phyloP scores from a whole-genome alignment of 2,888 invertebrate genomes.

The Pyrochroa serraticornis region DNA sequence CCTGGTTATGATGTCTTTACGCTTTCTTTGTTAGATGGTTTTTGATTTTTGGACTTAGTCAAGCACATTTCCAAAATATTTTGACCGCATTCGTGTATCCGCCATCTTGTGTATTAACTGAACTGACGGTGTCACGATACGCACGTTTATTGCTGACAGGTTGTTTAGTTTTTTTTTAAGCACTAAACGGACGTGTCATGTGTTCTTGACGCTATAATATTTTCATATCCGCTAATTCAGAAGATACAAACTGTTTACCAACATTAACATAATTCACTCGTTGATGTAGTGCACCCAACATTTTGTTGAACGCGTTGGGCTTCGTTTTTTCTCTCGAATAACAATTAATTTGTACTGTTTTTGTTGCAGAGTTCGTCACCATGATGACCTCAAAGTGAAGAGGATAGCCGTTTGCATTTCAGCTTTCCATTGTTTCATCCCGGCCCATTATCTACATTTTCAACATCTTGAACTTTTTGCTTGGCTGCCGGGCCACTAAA shows the following conservation, averaged over 20 bases:
- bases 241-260: neutral
- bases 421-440: constrained; percentile 60
- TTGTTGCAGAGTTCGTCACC: constrained; percentile 93
- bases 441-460: constrained; percentile 55
- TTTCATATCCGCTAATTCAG: constrained; percentile 11
- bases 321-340: neutral
- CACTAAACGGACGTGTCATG: neutral
- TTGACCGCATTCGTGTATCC: constrained; percentile 10
- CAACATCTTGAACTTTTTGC: constrained; percentile 56
- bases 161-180: neutral
- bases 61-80: constrained; percentile 35
- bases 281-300: constrained; percentile 7
- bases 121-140: neutral
- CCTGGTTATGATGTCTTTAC: constrained; percentile 19
- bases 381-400: constrained; percentile 99
- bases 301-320: no score
- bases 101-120: neutral
- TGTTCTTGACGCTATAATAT: constrained; percentile 10
- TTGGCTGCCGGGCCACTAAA: constrained; percentile 56
- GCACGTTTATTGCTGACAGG: neutral
- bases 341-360: constrained; percentile 32
- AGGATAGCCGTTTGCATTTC: constrained; percentile 66
- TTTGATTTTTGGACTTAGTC: constrained; percentile 15
- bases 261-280: constrained; percentile 12
- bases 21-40: constrained; percentile 23